phyloP scores from a whole-genome alignment of 1,140 invertebrate species.

The Colletes gigas region DNA sequence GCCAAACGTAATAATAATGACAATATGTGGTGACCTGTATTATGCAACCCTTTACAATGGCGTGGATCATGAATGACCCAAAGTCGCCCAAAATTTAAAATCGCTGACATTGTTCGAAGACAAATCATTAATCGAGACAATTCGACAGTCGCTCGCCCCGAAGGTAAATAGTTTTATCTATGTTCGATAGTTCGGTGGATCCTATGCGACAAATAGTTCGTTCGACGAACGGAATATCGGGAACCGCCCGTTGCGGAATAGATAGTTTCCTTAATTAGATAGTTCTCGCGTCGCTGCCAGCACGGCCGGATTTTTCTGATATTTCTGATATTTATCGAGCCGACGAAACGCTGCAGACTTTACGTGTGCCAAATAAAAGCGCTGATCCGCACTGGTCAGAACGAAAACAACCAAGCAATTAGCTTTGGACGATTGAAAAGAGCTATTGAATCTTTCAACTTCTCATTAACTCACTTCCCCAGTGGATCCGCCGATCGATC shows the following conservation, averaged over 20 bases:
- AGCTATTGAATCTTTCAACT: not conserved
- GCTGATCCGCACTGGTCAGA: not conserved
- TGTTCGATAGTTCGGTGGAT: not conserved
- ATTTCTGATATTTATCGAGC: not conserved
- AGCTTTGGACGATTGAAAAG: not conserved
- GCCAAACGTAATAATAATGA: no score
- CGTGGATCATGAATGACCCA: no score
- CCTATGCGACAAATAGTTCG: not conserved
- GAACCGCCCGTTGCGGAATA: not conserved
- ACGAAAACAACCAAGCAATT: not conserved
- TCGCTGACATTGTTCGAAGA: not conserved
- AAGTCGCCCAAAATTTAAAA: not conserved
- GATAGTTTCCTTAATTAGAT: conserved; percentile 17
- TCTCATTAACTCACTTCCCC: not conserved
- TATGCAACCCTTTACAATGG: no score
- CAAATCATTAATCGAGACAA: not conserved
- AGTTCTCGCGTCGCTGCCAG: not conserved
- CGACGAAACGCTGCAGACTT: not conserved
- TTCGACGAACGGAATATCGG: not conserved
- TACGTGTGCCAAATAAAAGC: not conserved
- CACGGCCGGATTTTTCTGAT: not conserved
- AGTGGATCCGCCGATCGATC: no score
- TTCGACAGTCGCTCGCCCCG: not conserved
- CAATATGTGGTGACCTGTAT: no score
- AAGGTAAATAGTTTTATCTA: conserved; percentile 25